phyloP scores from a whole-genome alignment of 2,888 invertebrate genomes.

The Scaptodrosophila latifasciaeformis region DNA sequence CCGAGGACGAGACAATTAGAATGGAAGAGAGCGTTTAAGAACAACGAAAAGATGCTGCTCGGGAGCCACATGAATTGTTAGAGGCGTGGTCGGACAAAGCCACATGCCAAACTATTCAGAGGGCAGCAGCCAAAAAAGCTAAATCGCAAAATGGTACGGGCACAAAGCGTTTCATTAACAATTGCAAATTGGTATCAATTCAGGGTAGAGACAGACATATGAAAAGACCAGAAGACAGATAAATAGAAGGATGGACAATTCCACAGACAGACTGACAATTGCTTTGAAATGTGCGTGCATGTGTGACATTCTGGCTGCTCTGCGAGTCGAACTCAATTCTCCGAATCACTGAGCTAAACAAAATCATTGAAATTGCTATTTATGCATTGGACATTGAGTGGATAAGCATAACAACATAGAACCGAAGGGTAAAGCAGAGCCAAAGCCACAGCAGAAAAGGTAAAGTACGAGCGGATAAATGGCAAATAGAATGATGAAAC shows the following conservation, averaged over 20 bases:
- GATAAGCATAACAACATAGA: constrained; percentile 8
- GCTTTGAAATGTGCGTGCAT: constrained; percentile 10
- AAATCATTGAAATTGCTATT: constrained; percentile 70
- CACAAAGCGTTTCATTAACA: constrained; percentile 69
- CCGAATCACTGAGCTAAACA: constrained; percentile 70
- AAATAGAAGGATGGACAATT: no score
- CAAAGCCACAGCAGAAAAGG: no score
- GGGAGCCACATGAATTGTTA: constrained; percentile 3
- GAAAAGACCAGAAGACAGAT: constrained; percentile 27
- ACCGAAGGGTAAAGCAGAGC: no score
- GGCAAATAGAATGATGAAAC: no score
- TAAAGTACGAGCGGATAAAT: no score
- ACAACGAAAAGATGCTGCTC: neutral
- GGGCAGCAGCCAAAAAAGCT: no score
- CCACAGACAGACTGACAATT: constrained; percentile 10
- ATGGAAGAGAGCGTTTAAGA: no score
- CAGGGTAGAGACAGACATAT: constrained; percentile 45
- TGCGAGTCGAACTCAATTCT: constrained; percentile 59
- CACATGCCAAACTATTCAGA: constrained; percentile 21
- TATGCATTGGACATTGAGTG: constrained; percentile 37
- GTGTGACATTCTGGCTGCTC: constrained; percentile 20
- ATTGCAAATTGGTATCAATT: constrained; percentile 69
- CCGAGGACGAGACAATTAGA: no score
- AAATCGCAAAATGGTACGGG: no score
- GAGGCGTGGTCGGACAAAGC: constrained; percentile 27